Percentiles rank a stretch among this genome's conserved stretches.
These are phyloP conservation scores for Gracilinanus agilis DNA, from an alignment of 2,113 vertebrate species.

Conservation along the genomic window DNA sequence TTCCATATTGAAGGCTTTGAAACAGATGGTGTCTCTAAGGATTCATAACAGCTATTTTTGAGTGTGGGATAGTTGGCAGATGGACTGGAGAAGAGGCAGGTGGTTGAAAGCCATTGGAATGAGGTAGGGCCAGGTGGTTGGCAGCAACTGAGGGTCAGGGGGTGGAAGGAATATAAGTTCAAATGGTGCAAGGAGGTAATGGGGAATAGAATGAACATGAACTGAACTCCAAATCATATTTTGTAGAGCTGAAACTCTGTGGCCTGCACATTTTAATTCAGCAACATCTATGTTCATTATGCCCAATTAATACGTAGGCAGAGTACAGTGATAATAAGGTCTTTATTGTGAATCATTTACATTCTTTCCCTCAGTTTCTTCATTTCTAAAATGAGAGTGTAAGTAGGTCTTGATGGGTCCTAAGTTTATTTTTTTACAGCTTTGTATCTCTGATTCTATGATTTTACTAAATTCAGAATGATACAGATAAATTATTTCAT, in stretches of 20 bases:
- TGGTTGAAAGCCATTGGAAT: not conserved
- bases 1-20: not conserved
- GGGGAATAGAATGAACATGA: not conserved
- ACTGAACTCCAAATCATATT: not conserved
- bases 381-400: not conserved
- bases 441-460: not conserved
- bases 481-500: not conserved
- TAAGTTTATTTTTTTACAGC: not conserved
- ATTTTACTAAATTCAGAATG: not conserved
- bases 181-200: not conserved
- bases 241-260: not conserved
- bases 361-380: not conserved
- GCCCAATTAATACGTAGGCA: not conserved
- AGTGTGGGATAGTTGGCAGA: not conserved
- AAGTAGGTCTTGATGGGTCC: too few species aligned
- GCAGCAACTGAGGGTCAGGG: not conserved
- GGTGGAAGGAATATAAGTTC: constrained; percentile 25
- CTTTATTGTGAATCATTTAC: not conserved
- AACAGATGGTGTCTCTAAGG: constrained; percentile 31
- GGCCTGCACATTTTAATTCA: constrained; percentile 5
- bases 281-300: not conserved
- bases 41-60: constrained; percentile 12
- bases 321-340: not conserved
- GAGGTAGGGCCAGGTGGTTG: not conserved
- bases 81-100: not conserved